Base-by-base conservation (phyloP, 2,113 vertebrate species). In the Cyprinodon tularosa region DNA sequence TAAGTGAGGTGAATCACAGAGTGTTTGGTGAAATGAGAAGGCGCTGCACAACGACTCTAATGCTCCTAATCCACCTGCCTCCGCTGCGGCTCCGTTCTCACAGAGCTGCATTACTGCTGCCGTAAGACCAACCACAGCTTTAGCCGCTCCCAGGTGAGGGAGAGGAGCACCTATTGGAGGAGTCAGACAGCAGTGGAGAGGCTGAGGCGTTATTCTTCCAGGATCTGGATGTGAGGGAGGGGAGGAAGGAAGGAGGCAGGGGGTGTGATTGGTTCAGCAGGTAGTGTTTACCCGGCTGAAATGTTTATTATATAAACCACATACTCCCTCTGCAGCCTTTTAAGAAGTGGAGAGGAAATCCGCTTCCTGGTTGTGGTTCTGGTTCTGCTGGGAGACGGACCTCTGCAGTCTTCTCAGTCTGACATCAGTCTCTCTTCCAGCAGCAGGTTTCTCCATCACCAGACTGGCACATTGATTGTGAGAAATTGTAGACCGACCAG, bases 31-130 rank as follows among this genome's bases (percentile, higher is more conserved):
- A 81, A 86, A 86, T 88, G 67, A 86, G 22, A 75, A 72, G 73
- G 73, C 78, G 45, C 69, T 60, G 62, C 75, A 78, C 72, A 84
- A 39, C 62, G 63, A 4, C 81, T 13, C 38, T 86, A 89, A 86
- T 74, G 4, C 86, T 70, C 60, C 64, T 87, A 86, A 92, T 90
- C 90, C 84, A 76, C 78, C 71, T 80, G 83, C 80, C 90, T 86
- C 89, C 86, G 74, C 76, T 36, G 72, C 69, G 86, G 88, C 90
- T 85, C 76, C 0, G 76, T 82, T 83, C 76, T 70, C 75, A 76
- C 85, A 77, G 45, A 64, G 62, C 20, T 42, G 45, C 22, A 11
- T 72, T 74, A 68, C 60, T 17, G 3, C 69, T 38, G 57, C 68
- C 50, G 14, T 22, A 38, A 50, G 80, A 22, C 53, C 53, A 66